Conservation (phyloP, 1,140 invertebrate species). For the Trissolcus basalis region DNA sequence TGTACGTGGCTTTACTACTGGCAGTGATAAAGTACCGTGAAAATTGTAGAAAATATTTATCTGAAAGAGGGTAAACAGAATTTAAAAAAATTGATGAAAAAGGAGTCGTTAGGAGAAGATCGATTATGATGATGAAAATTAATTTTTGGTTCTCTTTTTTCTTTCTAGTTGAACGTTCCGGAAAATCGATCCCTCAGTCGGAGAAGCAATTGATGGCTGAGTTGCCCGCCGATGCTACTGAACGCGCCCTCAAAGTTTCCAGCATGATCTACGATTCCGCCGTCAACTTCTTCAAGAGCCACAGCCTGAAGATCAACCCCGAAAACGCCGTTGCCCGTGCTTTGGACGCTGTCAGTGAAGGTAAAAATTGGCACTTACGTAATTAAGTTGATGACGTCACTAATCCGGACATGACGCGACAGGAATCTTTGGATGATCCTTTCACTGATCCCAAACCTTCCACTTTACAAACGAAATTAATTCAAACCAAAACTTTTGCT, state of each 20-base stretch:
- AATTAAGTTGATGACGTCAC: constrained; percentile 57
- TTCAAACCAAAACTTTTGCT: no score
- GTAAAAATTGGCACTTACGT: constrained; percentile 67
- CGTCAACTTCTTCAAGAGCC: constrained; percentile 77
- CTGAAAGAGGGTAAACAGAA: no score
- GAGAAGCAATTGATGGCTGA: constrained; percentile 76
- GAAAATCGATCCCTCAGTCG: constrained; percentile 72
- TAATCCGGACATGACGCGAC: constrained; percentile 57
- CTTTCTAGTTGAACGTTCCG: constrained; percentile 71
- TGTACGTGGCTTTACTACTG: no score
- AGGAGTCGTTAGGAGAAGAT: no score
- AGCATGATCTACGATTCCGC: constrained; percentile 77
- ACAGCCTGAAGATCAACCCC: constrained; percentile 80
- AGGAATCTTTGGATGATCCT: constrained; percentile 60
- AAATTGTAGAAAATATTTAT: no score
- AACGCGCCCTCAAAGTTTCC: constrained; percentile 75
- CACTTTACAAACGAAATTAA: constrained; percentile 27
- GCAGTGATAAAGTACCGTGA: no score
- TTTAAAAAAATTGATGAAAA: no score
- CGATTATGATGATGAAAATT: no score
- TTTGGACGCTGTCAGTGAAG: constrained; percentile 77
- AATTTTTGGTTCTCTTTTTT: neutral
- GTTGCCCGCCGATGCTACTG: constrained; percentile 75
- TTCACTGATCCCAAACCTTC: constrained; percentile 60
- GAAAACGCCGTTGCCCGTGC: constrained; percentile 75